These are phyloP conservation scores for Coturnix japonica DNA, from an alignment of 2,113 vertebrate genomes.

Conservation along the genomic window DNA sequence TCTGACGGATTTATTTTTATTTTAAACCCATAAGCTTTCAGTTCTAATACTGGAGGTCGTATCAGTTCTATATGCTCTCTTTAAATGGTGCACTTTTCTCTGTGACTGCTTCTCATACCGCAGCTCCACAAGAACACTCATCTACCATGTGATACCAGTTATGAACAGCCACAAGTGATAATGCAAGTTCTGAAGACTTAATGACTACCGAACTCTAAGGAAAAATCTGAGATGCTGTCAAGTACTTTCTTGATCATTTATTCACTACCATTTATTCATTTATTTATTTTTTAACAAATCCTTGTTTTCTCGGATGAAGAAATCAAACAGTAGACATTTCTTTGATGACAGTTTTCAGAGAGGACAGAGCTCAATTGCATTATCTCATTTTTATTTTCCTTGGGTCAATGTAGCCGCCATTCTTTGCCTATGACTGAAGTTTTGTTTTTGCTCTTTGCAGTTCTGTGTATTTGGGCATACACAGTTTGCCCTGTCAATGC, in stretches of 20 bases:
- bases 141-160: background rate
- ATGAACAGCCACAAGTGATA: background rate
- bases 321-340: background rate
- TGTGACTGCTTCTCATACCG: background rate
- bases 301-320: background rate
- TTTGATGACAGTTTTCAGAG: background rate
- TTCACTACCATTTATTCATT: background rate
- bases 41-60: background rate
- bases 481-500: background rate
- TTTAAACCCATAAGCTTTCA: background rate
- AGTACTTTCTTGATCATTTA: background rate
- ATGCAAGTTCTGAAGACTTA: background rate
- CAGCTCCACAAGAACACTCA: background rate
- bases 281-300: background rate
- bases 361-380: background rate
- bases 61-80: background rate
- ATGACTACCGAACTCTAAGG: background rate
- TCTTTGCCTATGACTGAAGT: background rate
- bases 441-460: background rate
- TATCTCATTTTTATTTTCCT: background rate
- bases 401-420: background rate
- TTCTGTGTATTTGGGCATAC: background rate
- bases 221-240: background rate
- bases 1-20: background rate
- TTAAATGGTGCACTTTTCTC: background rate